These are phyloP conservation scores for Gila orcuttii DNA, from an alignment of 2,113 vertebrate species.

Conservation along the genomic window DNA sequence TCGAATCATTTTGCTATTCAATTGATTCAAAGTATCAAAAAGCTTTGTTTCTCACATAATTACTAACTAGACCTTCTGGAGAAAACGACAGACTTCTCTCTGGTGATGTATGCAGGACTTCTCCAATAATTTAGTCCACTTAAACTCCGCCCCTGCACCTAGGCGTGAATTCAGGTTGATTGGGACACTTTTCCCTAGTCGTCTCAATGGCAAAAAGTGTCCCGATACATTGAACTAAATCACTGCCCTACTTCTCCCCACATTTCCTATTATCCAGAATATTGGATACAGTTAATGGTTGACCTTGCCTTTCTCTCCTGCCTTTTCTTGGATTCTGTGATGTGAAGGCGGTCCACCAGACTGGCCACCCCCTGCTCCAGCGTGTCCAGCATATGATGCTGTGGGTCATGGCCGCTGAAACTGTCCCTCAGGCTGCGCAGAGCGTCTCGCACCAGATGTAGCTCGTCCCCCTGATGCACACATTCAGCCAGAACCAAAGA, in stretches of 20 bases:
- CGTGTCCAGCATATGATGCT: slow-evolving; percentile 96
- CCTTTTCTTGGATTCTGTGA: slow-evolving; percentile 81
- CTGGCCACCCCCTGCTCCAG: slow-evolving; percentile 93
- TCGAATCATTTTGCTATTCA: too few relatives aligned
- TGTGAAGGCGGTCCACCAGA: slow-evolving; percentile 88
- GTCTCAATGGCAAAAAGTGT: too few relatives aligned
- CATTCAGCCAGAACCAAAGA: neutral
- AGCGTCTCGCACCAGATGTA: slow-evolving; percentile 92
- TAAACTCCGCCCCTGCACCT: too few relatives aligned
- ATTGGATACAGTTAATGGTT: neutral
- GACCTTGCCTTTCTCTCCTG: slow-evolving; percentile 76
- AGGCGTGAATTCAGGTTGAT: too few relatives aligned
- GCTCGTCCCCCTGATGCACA: slow-evolving; percentile 81
- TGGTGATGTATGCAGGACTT: neutral
- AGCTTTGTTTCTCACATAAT: too few relatives aligned
- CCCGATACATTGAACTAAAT: too few relatives aligned
- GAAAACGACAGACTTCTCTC: neutral
- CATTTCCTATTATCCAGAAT: neutral
- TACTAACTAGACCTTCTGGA: neutral
- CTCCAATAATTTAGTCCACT: too few relatives aligned
- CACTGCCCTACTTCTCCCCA: neutral
- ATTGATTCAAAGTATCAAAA: too few relatives aligned
- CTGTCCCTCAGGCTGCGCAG: slow-evolving; percentile 91
- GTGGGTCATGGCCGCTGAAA: slow-evolving; percentile 93
- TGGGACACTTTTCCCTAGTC: too few relatives aligned